Evolutionary conservation across 2,113 vertebrate genomes (phyloP), one percentile per base, ranked within the genome.

Genomic region (Notothenia coriiceps): DNA sequence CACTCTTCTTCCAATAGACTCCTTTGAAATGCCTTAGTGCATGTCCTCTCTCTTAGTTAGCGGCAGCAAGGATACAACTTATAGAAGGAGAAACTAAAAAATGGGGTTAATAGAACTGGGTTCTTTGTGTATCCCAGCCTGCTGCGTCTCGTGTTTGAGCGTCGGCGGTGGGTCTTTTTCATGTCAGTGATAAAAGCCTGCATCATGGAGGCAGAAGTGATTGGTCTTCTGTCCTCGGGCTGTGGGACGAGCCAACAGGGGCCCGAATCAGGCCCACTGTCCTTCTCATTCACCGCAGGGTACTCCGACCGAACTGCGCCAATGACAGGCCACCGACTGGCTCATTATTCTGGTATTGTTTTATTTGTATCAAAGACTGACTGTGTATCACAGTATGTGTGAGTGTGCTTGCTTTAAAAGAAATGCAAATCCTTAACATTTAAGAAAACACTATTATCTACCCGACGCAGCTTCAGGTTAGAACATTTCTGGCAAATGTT

Each of bases 191-290:
- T 72, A 62, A 87, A 89, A 81, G 78, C 49, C n/a, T 52, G 70
- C 72, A 68, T 74, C 65, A 65, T 33, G 64, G 76, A 87, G 69
- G 77, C 80, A 87, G 73, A 85, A 83, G 72, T 52, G 70, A 86
- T 85, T 80, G 0, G 65, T 79, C 74, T 75, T 66, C 63, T 70
- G 69, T 84, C 87, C 79, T 80, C 74, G 35, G 85, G 83, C 85
- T 82, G 72, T 75, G 60, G 75, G 62, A 54, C 66, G 35, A n/a
- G 43, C 61, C 61, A 51, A 50, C 9, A 10, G 55, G 51, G 69
- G 56, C 40, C 60, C 33, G 10, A 66, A 20, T 67, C 25, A 35
- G 71, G 29, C 60, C 55, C 55, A 66, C 85, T 56, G 63, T 73
- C 75, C 47, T 74, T 50, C 59, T 84, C 35, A 13, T 62, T 73